Percentiles rank a stretch among this genome's conserved stretches.
These are phyloP conservation scores for Crematogaster levior DNA, from an alignment of 2,888 invertebrate species.

Conservation along the genomic window DNA sequence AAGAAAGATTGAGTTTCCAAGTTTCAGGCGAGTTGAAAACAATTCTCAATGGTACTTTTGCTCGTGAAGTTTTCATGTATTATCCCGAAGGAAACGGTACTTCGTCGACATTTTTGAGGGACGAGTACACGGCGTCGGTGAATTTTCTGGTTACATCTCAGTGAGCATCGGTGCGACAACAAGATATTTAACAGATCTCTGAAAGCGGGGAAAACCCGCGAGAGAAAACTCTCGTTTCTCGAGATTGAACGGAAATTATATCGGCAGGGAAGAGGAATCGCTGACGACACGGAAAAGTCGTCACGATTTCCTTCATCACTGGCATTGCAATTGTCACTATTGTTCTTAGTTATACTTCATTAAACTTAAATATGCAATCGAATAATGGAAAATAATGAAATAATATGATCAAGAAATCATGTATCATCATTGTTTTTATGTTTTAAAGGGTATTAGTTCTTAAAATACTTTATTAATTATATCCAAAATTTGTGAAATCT, in stretches of 20 bases:
- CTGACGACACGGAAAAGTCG: conserved; percentile 1
- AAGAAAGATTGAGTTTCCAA: not conserved
- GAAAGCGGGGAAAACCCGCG: not conserved
- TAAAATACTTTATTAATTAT: not conserved
- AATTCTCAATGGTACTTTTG: conserved; percentile 29
- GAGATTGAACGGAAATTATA: conserved; percentile 50
- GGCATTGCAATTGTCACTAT: conserved; percentile 1
- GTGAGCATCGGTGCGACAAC: conserved; percentile 31
- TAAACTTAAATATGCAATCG: not conserved
- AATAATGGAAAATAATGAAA: not conserved
- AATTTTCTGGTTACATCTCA: conserved; percentile 14
- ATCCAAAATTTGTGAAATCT: not conserved
- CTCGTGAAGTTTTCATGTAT: conserved; percentile 42
- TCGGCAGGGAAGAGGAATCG: not conserved
- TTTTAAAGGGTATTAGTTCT: not conserved
- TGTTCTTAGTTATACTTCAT: conserved; percentile 12
- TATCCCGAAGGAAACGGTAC: conserved; percentile 40
- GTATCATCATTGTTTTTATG: not conserved
- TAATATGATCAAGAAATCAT: not conserved
- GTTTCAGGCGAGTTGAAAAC: conserved; percentile 39
- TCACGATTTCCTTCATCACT: not conserved
- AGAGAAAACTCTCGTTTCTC: conserved; percentile 31
- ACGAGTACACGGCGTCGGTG: not conserved
- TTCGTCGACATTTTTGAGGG: conserved; percentile 33
- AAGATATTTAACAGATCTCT: conserved; percentile 37